These are phyloP conservation scores for Ophonus ardosiacus DNA, from an alignment of 2,888 invertebrate species.

Conservation along the genomic window DNA sequence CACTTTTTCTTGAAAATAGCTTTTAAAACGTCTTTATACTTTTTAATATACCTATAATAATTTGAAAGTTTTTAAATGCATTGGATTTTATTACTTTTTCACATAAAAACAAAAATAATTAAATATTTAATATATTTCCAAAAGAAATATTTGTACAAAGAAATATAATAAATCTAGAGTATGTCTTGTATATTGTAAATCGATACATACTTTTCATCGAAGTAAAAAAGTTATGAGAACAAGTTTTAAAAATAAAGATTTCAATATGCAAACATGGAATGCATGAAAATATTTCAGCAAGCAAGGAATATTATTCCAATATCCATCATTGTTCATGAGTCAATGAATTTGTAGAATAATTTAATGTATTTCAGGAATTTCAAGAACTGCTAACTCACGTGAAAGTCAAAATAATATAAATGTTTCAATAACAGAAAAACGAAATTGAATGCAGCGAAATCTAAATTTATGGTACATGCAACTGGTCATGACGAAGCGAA, in stretches of 20 bases:
- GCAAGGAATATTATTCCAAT: neutral
- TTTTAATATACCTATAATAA: neutral
- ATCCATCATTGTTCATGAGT: constrained; percentile 36
- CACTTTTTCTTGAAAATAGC: neutral
- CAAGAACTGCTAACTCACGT: constrained; percentile 12
- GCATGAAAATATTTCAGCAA: neutral
- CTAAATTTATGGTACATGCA: constrained; percentile 22
- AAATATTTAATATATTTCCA: neutral
- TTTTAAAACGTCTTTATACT: neutral
- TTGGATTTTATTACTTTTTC: neutral
- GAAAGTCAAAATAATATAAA: constrained; percentile 3
- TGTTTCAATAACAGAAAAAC: constrained; percentile 15
- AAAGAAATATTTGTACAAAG: neutral
- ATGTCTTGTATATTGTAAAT: neutral
- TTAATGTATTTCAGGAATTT: constrained; percentile 16
- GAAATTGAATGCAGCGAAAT: neutral
- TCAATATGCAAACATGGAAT: neutral
- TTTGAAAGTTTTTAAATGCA: neutral
- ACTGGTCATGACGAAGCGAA: constrained; percentile 19
- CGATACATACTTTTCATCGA: neutral
- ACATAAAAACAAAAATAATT: neutral
- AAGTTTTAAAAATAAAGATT: neutral
- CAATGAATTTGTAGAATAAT: constrained; percentile 18
- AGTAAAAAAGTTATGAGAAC: neutral
- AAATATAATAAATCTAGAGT: neutral